Evolutionary conservation across 2,888 invertebrate genomes (phyloP).

Genomic region (Tinea semifulvella): DNA sequence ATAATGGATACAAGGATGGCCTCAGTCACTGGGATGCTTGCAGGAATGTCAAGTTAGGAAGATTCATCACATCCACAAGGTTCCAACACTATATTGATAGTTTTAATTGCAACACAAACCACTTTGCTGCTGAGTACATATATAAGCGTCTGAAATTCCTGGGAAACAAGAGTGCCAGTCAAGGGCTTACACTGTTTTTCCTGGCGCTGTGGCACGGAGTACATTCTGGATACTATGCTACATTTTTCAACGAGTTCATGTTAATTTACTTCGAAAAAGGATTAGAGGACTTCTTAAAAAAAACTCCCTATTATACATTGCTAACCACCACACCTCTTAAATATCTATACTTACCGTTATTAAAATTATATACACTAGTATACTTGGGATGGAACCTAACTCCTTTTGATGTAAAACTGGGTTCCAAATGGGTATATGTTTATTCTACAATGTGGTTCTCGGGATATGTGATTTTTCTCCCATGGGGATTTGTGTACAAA

Average conservation of each 20-base stretch:
- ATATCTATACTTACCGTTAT: conserved; percentile 60
- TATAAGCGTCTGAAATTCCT: conserved; percentile 94
- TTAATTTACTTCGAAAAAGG: conserved; percentile 88
- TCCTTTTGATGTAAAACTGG: conserved; percentile 78
- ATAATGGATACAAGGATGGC: conserved; percentile 79
- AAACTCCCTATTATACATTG: conserved; percentile 54
- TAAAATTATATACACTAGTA: conserved; percentile 78
- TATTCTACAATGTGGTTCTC: conserved; percentile 73
- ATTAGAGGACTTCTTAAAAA: conserved; percentile 62
- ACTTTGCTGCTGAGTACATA: conserved; percentile 92
- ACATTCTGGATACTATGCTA: conserved; percentile 92
- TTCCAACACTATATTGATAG: conserved; percentile 89
- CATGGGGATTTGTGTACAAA: conserved; percentile 71
- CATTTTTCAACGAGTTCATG: conserved; percentile 91
- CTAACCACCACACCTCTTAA: conserved; percentile 44
- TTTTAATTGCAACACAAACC: conserved; percentile 96
- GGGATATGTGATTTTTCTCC: conserved; percentile 72
- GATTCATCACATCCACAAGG: conserved; percentile 84
- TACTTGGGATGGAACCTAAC: conserved; percentile 86
- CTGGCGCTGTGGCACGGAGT: conserved; percentile 97
- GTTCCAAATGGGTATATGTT: conserved; percentile 72
- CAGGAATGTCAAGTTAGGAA: conserved; percentile 83
- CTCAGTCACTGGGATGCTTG: conserved; percentile 84
- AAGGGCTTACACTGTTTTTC: conserved; percentile 82
- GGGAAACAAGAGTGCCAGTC: conserved; percentile 83